Base-by-base conservation (phyloP, 2,888 invertebrate species). In the Epirrhoe alternata region DNA sequence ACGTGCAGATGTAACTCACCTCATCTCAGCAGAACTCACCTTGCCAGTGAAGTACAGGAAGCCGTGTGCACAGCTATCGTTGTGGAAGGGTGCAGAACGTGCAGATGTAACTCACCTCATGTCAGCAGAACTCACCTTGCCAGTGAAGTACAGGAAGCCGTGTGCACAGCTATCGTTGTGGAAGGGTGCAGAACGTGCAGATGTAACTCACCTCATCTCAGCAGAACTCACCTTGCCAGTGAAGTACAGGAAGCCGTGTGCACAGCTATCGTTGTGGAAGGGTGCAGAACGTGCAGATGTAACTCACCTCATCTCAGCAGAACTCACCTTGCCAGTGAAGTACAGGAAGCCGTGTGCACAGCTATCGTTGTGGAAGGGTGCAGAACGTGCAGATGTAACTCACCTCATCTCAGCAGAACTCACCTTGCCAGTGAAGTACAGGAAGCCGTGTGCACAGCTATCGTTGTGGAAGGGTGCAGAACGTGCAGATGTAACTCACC, bases 261-360 rank as follows among this genome's bases (percentile, higher is more conserved):
- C 97, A 81, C 99, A 99, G 88, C 99, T 99, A 60, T 98, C 95
- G 84, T 99, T 99, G 86, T 99, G 97, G 88, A 99, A 99, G 16
- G 98, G 54, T 95, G 94, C 94, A 99, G 96, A 5, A 98, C 97
- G 89, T 99, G 99, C 7, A n/a, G n/a, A n/a, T n/a, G n/a, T n/a
- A n/a, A 24, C 24, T 24, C 24, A 24, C 24, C 24, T 1, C 24
- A 24, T 24, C 24, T 35, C 35, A 35, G 2, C 35, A 3, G 24
- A 35, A 8, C 72, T 60, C 1, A 96, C 96, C 93, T 97, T 97
- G 71, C 94, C 95, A 78, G 98, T 98, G 81, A 99, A 98, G 83
- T 99, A 99, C 0, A 99, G 90, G 89, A 99, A 99, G 0, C 99
- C 99, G 85, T 97, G 96, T 0, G 97, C 97, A 81, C 99, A 99